Base-by-base conservation (phyloP, 1,140 invertebrate species). In the Condylostylus longicornis region DNA sequence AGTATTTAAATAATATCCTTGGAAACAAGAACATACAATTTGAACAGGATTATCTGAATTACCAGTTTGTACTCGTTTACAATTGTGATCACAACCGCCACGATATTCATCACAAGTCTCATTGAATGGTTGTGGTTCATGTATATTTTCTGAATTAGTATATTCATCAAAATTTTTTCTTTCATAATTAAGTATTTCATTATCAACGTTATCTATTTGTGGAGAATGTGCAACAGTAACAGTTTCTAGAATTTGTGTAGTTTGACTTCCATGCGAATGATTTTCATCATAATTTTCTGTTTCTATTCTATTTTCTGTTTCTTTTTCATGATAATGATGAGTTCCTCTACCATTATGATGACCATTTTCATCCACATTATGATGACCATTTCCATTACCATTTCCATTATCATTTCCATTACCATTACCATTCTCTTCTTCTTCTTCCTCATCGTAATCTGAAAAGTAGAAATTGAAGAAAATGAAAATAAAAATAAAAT, bases 71-170 rank as follows among this genome's bases (percentile, higher is more conserved):
- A 61, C 38, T 15, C 57, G 42, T 33, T 47, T 40, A 33, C 61
- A 63, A 14, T 57, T 49, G 3, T 63, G 61, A 6, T 48, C 54
- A 40, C 61, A 63, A 4, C 54, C 55, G 5, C 53, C 54, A 17
- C 42, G 46, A 29, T 60, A 50, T 7, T 44, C 25, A 0, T 50
- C 53, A 33, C 58, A 61, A 19, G 46, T 36, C 10, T 47, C 37
- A 8, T 53, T 53, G 20, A 58, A 27, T 0, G 55, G 22, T 0
- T 45, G 50, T 10, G 55, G 55, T 1, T 25, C n/a, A n/a, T n/a
- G n/a, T n/a, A n/a, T n/a, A n/a, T n/a, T n/a, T n/a, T n/a, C n/a
- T n/a, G n/a, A n/a, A n/a, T n/a, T n/a, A n/a, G n/a, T n/a, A n/a
- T n/a, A n/a, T n/a, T n/a, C n/a, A n/a, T n/a, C n/a, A n/a, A n/a